Conservation (phyloP, 2,797 vertebrate species). For the Masticophis lateralis region DNA sequence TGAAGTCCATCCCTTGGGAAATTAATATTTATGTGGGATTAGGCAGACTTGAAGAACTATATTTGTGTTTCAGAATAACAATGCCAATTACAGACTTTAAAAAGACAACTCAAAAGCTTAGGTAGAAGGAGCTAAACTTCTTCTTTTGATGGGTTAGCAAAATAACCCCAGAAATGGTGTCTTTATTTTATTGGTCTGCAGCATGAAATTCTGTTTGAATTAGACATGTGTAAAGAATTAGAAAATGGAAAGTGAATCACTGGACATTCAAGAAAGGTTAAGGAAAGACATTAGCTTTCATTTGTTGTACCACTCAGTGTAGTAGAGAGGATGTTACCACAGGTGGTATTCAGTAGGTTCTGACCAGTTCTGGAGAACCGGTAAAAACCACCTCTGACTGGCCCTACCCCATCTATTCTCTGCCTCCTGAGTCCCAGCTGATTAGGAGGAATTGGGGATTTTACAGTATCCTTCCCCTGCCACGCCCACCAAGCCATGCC, state of each 20-base stretch:
- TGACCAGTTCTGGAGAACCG: too few species aligned
- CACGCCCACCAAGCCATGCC: too few species aligned
- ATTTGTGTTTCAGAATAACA: not conserved
- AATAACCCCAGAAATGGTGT: not conserved
- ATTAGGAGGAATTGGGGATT: too few species aligned
- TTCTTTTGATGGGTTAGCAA: slow-evolving; percentile 11
- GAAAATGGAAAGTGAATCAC: not conserved
- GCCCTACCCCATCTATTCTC: too few species aligned
- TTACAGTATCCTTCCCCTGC: too few species aligned
- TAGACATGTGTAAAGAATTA: not conserved
- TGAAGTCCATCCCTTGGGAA: not conserved
- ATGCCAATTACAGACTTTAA: slow-evolving; percentile 26
- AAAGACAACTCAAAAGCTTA: slow-evolving; percentile 5
- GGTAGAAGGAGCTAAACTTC: not conserved
- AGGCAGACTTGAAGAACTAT: not conserved
- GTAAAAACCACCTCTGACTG: too few species aligned
- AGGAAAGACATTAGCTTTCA: not conserved
- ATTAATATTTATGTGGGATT: not conserved
- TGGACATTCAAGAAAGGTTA: not conserved
- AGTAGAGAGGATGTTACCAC: not conserved
- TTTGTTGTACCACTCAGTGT: not conserved
- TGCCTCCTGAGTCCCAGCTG: too few species aligned
- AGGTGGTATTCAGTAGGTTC: too few species aligned
- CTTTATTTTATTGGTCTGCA: slow-evolving; percentile 3
- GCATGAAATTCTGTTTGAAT: not conserved